Evolutionary conservation across 2,888 invertebrate genomes (phyloP).

Genomic region (Drosophila borealis): DNA sequence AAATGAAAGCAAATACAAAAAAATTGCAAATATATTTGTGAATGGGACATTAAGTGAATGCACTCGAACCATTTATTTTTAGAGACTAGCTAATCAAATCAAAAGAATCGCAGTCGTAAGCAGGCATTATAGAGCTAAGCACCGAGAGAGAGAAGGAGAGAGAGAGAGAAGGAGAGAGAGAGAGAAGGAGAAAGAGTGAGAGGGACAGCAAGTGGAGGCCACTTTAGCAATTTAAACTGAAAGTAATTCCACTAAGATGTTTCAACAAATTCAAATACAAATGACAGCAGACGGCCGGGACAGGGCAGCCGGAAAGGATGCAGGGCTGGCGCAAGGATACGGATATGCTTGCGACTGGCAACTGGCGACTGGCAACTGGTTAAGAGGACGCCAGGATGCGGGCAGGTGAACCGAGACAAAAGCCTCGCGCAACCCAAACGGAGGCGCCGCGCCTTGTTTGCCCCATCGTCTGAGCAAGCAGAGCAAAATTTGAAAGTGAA

Average conservation of each 20-base stretch:
- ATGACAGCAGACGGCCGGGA: slow-evolving; percentile 21
- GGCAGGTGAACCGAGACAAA: slow-evolving; percentile 46
- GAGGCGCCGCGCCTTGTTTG: slow-evolving; percentile 20
- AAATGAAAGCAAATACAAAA: no score
- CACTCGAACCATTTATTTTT: neutral
- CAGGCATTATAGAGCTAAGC: slow-evolving; percentile 7
- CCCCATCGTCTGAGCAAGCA: slow-evolving; percentile 66
- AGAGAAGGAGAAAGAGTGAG: neutral
- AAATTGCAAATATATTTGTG: neutral
- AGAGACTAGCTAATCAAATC: slow-evolving; percentile 31
- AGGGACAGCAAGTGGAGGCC: slow-evolving; percentile 21
- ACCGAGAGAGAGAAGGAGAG: neutral
- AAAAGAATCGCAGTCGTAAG: slow-evolving; percentile 10
- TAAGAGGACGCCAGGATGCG: slow-evolving; percentile 7
- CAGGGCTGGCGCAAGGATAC: slow-evolving; percentile 13
- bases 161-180: neutral
- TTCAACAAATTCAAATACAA: slow-evolving; percentile 72
- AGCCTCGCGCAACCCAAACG: slow-evolving; percentile 17
- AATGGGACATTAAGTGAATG: slow-evolving; percentile 8
- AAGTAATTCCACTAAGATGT: slow-evolving; percentile 77
- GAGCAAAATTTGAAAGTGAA: slow-evolving; percentile 71
- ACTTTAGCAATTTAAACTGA: slow-evolving; percentile 70
- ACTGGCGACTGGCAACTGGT: slow-evolving; percentile 1
- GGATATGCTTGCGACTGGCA: slow-evolving; percentile 7
- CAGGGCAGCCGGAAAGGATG: neutral